phyloP scores from a whole-genome alignment of 2,113 vertebrate species.

The Ammodramus savannarum region DNA sequence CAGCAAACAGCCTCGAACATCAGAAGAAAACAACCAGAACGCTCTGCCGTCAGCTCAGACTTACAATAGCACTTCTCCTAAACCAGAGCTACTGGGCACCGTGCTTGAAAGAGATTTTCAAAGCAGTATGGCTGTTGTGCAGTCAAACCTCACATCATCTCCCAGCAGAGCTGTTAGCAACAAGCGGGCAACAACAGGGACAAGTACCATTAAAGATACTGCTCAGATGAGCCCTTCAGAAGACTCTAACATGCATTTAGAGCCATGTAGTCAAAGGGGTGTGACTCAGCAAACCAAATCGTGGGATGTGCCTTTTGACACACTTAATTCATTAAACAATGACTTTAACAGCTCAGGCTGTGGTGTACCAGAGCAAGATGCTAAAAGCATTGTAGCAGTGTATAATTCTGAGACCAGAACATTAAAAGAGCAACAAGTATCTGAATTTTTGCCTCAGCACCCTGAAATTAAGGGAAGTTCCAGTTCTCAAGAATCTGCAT shows the following conservation, averaged over 20 bases:
- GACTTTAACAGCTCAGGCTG: conserved; percentile 59
- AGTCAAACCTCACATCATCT: conserved; percentile 48
- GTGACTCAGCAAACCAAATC: conserved; percentile 54
- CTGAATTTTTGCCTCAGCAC: conserved; percentile 58
- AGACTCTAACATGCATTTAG: conserved; percentile 44
- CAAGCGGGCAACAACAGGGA: conserved; percentile 65
- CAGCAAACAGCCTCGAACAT: conserved; percentile 43
- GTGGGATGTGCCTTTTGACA: conserved; percentile 69
- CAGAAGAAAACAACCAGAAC: conserved; percentile 74
- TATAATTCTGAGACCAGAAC: conserved; percentile 65
- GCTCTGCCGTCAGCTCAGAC: conserved; percentile 15
- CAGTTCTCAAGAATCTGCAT: conserved; percentile 51
- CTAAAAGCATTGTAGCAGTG: neutral
- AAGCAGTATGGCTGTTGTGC: conserved; percentile 22
- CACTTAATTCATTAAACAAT: conserved; percentile 51
- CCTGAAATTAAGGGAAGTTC: conserved; percentile 54
- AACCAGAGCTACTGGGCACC: conserved; percentile 53
- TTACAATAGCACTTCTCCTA: conserved; percentile 64
- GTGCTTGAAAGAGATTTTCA: conserved; percentile 68
- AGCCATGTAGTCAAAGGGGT: conserved; percentile 59
- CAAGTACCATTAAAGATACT: conserved; percentile 27
- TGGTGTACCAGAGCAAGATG: conserved; percentile 57
- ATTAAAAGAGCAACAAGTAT: conserved; percentile 64
- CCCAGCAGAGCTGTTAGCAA: conserved; percentile 47
- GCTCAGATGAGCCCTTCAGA: conserved; percentile 31